Evolutionary conservation across 2,113 vertebrate genomes (phyloP).

Genomic region (Echinops telfairi): DNA sequence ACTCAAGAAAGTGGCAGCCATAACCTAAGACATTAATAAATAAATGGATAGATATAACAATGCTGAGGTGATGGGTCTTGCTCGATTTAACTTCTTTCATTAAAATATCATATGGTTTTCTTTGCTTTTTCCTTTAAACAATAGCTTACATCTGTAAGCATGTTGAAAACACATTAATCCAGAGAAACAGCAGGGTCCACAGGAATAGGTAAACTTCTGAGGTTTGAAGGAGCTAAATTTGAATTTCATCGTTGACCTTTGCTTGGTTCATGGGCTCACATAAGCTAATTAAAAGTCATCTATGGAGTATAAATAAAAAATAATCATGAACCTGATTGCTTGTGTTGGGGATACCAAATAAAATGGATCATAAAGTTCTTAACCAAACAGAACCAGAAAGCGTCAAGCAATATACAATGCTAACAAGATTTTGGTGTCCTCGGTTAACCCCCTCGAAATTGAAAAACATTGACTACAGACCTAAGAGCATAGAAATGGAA

Average conservation of each 20-base stretch:
- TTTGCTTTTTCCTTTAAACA: conserved; percentile 62
- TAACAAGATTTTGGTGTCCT: conserved; percentile 61
- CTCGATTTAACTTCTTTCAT: conserved; percentile 77
- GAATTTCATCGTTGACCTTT: conserved; percentile 34
- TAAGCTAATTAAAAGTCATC: conserved; percentile 72
- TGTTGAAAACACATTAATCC: conserved; percentile 66
- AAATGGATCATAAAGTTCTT: conserved; percentile 68
- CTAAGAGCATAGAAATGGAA: not conserved
- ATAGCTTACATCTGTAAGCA: conserved; percentile 63
- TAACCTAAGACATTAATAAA: conserved; percentile 68
- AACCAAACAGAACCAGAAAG: conserved; percentile 68
- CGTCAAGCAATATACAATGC: not conserved
- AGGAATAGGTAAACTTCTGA: conserved; percentile 14
- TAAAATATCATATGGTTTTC: conserved; percentile 66
- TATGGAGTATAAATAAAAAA: conserved; percentile 57
- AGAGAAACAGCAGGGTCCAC: conserved; percentile 42
- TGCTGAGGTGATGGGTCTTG: conserved; percentile 62
- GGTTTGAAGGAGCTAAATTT: conserved; percentile 61
- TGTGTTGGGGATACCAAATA: conserved; percentile 56
- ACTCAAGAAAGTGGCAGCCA: conserved; percentile 40
- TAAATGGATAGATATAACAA: conserved; percentile 59
- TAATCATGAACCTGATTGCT: not conserved
- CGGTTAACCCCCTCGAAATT: conserved; percentile 65
- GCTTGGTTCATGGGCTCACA: conserved; percentile 20
- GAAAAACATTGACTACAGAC: conserved; percentile 54